Conservation (phyloP, 2,888 invertebrate genomes). For the Dexiosoma caninum region DNA sequence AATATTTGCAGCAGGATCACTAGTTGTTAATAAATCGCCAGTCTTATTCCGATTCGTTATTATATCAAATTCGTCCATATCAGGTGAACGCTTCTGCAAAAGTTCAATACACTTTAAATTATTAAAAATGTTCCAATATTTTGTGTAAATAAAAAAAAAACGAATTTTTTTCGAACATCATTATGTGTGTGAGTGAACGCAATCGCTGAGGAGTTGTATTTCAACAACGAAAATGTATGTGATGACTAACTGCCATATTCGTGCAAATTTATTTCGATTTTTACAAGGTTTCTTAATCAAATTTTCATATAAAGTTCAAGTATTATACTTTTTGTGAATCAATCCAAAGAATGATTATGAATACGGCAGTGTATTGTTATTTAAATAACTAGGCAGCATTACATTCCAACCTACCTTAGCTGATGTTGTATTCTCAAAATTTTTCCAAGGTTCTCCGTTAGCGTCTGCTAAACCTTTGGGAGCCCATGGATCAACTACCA, state of each 20-base stretch:
- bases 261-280: too few species aligned
- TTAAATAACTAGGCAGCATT: too few species aligned
- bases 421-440: slow-evolving; percentile 74
- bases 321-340: too few species aligned
- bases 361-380: too few species aligned
- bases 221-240: too few species aligned
- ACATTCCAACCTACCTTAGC: slow-evolving; percentile 71
- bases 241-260: too few species aligned
- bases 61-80: slow-evolving; percentile 92
- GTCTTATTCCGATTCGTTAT: slow-evolving; percentile 86
- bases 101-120: neutral
- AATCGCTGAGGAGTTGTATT: too few species aligned
- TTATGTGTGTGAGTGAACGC: too few species aligned
- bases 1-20: slow-evolving; percentile 71
- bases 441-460: slow-evolving; percentile 82
- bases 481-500: slow-evolving; percentile 74
- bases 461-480: slow-evolving; percentile 69
- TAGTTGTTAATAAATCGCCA: slow-evolving; percentile 70
- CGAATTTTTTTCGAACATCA: too few species aligned
- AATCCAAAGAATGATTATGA: too few species aligned
- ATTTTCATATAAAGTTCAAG: too few species aligned
- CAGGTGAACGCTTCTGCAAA: slow-evolving; percentile 78
- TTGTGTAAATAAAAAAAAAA: neutral
- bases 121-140: neutral
- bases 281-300: too few species aligned